Conservation (phyloP, 2,113 vertebrate genomes). For the Todiramphus chloris region DNA sequence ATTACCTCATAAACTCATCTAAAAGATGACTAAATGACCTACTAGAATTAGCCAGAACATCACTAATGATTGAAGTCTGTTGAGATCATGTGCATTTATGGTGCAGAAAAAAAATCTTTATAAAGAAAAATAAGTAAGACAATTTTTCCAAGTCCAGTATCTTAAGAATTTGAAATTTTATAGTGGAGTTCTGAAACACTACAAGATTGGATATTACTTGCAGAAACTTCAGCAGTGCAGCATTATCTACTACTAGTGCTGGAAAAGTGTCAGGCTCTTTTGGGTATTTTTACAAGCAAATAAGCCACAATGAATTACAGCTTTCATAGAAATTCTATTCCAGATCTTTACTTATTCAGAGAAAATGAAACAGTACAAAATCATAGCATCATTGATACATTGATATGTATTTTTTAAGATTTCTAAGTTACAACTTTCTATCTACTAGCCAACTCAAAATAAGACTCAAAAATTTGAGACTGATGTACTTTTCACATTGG, state of each 20-base stretch:
- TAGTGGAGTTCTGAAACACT: background rate
- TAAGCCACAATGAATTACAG: background rate
- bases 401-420: background rate
- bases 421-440: background rate
- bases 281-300: background rate
- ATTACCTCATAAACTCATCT: background rate
- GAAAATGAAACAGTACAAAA: background rate
- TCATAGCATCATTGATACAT: background rate
- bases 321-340: background rate
- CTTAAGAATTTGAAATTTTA: background rate
- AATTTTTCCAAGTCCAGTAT: background rate
- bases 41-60: background rate
- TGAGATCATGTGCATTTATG: background rate
- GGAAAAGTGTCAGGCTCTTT: background rate
- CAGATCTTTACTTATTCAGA: background rate
- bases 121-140: background rate
- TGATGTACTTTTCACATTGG: background rate
- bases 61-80: background rate
- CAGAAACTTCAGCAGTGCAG: background rate
- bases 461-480: background rate
- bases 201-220: background rate
- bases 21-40: background rate
- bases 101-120: background rate
- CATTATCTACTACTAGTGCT: background rate
- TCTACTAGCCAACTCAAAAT: background rate